A percentile compares a stretch with the other conserved stretches of the same genome.
These are phyloP conservation scores for Pseudomugil gertrudae DNA, from an alignment of 2,797 vertebrate genomes.

Conservation along the genomic window DNA sequence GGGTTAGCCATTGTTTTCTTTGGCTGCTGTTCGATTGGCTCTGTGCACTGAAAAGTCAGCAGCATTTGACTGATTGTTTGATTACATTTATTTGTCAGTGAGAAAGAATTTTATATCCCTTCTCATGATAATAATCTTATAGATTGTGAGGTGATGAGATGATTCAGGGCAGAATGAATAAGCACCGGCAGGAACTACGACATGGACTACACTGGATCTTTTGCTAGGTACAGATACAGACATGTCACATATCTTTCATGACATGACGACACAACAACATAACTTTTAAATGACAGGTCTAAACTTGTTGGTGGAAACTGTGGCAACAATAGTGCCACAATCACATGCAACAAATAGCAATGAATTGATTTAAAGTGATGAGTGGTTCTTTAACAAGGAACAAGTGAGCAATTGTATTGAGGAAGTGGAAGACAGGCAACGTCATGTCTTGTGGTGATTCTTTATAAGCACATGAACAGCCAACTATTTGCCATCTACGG, in stretches of 20 bases:
- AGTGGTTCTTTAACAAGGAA: constrained; percentile 13
- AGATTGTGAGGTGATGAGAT: constrained; percentile 1
- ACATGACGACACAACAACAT: not conserved
- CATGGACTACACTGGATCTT: constrained; percentile 1
- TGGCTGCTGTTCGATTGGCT: constrained; percentile 68
- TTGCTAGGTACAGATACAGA: not conserved
- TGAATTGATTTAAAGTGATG: not conserved
- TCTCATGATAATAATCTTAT: constrained; percentile 17
- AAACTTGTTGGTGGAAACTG: constrained; percentile 21
- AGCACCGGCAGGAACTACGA: constrained; percentile 8
- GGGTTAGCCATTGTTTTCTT: constrained; percentile 79
- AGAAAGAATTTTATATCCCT: constrained; percentile 33
- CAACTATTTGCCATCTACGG: not conserved
- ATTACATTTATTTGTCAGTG: constrained; percentile 46
- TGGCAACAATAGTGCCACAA: constrained; percentile 23
- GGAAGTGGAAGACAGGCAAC: not conserved
- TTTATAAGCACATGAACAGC: constrained; percentile 1
- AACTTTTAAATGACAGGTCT: constrained; percentile 19
- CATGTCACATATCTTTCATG: too few relatives aligned
- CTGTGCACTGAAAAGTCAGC: constrained; percentile 67
- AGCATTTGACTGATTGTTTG: constrained; percentile 50
- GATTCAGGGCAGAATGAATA: constrained; percentile 3
- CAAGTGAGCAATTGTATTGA: not conserved
- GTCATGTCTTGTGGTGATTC: not conserved
- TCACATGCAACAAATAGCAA: constrained; percentile 20